Base-by-base conservation (phyloP, 2,113 vertebrate genomes). In the Semnornis frantzii region DNA sequence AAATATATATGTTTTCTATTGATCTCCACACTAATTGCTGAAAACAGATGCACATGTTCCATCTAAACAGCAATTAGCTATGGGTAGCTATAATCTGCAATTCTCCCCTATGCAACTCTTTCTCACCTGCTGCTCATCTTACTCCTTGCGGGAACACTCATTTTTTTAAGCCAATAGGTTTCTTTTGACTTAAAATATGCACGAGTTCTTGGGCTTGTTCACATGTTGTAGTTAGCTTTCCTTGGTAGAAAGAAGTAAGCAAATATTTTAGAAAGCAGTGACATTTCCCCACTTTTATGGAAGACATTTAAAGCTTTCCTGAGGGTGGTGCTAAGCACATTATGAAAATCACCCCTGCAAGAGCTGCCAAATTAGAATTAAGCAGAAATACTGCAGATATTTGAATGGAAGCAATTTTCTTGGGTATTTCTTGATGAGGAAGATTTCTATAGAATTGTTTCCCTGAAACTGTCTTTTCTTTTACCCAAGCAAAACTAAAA, bases 1-100 rank as follows among this genome's bases (percentile, higher is more conserved):
- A 96, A 97, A 96, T 85, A 90, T 96, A 60, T 94, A 85, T 91
- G 89, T 87, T 97, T 96, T 94, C 88, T 94, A 94, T 92, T 95
- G 95, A 93, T 94, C 82, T 94, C 54, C 70, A 37, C 34, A 66
- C 72, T 96, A 96, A 97, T 94, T 96, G 92, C 88, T 94, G 69
- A 97, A 97, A 97, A 96, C 87, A 90, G 69, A 94, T 65, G 85
- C 84, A 95, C 19, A 85, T 91, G 63, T 94, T 95, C 94, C 46
- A 54, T 85, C 70, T 93, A 94, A 93, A 94, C 72, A 95, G 59
- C 68, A 95, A 85, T 97, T 94, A 95, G 76, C 46, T 91, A 82
- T 68, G 80, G 75, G 85, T 94, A 82, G 82, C 63, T 88, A 37
- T 92, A 94, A 74, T 74, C 54, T 78, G 59, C 5, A 12, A 34